Evolutionary conservation across 2,797 vertebrate genomes (phyloP), one percentile per base, ranked within the genome.

Genomic region (Diplodus puntazzo): DNA sequence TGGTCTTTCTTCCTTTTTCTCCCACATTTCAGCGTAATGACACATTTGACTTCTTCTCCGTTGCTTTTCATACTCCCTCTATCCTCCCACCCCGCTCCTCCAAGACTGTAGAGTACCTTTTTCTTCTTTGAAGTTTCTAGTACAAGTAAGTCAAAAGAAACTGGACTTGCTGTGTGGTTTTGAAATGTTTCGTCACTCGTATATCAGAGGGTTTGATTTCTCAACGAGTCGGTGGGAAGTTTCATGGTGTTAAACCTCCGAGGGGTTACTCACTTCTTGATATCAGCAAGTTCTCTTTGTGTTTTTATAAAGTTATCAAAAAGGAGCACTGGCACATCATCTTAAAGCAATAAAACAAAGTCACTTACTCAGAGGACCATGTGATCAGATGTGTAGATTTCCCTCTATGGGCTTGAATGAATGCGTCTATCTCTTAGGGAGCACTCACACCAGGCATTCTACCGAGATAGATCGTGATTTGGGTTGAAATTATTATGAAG

Each of bases 141-240:
- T 10, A 14, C 65, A 21, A 1, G 52, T 23, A 42, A 39, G 74
- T 70, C 21, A 45, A 80, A 67, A 50, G 59, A 42, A 78, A 9
- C 53, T 5, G 18, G 60, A 64, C 66, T 67, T 67, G 53, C 70
- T 58, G 50, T 48, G 21, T n/a, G 54, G 55, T 46, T 79, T 68
- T 77, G 59, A 76, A 80, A 77, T 64, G 17, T 80, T 65, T 83
- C 50, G 13, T 79, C 81, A 81, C 13, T 70, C 10, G 5, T 68
- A 57, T 57, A 57, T 57, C 45, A 48, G 20, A 34, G 52, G 20
- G 25, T 52, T 34, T 68, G 55, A 50, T 49, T 73, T 25, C 64
- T 69, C 55, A 13, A 0, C 14, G 43, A 23, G 39, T 43, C 30
- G 27, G 23, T 20, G 46, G 34, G n/a, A 67, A 27, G 46, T 39